Conservation (phyloP, 1,140 invertebrate genomes). For the Lithobius niger region DNA sequence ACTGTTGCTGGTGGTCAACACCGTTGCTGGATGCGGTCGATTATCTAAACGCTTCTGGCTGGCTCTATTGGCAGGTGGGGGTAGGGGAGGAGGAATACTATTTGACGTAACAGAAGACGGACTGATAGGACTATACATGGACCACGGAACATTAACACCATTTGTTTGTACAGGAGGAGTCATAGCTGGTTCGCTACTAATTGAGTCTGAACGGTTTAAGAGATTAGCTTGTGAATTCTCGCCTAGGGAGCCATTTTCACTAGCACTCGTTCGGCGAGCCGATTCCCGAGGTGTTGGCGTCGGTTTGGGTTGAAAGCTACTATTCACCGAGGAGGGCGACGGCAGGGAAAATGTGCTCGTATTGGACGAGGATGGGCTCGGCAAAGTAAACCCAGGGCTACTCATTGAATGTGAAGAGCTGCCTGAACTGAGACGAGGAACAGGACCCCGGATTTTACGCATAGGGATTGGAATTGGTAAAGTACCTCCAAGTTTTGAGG, state of each 20-base stretch:
- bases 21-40: background rate
- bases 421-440: background rate
- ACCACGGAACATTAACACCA: no score
- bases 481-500: background rate
- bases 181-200: no score
- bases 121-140: no score
- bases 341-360: background rate
- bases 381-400: background rate
- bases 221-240: no score
- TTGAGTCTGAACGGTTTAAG: no score
- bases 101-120: no score
- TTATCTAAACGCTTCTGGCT: background rate
- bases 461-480: conserved; percentile 16
- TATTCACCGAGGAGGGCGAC: background rate
- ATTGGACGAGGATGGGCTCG: background rate
- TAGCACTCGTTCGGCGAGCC: no score
- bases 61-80: background rate
- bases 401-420: background rate
- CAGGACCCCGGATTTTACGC: background rate
- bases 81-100: no score
- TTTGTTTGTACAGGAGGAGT: no score
- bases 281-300: background rate
- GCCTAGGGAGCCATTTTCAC: no score
- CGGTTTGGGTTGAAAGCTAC: background rate
- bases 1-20: background rate